Conservation (phyloP, 2,888 invertebrate genomes). For the Onchidella celtica region DNA sequence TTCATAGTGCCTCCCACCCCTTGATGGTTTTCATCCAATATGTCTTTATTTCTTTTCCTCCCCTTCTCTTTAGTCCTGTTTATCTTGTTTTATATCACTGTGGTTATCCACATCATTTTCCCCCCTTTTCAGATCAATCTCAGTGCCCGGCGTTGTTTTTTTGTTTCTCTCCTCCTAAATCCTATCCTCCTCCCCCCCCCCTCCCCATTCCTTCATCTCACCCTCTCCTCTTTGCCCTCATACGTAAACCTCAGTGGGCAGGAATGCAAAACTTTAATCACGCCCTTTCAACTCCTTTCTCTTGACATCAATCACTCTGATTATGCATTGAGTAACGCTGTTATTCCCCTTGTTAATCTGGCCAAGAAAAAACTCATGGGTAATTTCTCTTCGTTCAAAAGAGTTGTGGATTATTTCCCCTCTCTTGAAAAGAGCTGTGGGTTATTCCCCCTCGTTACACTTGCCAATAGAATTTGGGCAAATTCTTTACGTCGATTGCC, state of each 20-base stretch:
- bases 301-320: no score
- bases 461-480: no score
- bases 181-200: background rate
- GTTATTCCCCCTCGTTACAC: no score
- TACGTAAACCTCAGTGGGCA: background rate
- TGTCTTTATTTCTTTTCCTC: background rate
- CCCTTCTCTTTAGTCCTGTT: background rate
- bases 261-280: no score
- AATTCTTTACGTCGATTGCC: no score
- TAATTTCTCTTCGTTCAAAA: no score
- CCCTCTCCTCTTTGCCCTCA: background rate
- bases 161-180: background rate
- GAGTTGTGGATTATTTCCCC: no score
- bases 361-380: no score
- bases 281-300: no score
- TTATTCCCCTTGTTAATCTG: no score
- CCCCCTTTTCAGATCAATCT: background rate
- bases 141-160: background rate
- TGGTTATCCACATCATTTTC: background rate
- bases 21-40: background rate
- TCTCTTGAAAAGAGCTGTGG: no score
- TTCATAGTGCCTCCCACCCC: background rate
- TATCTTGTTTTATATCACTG: background rate
- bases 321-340: no score
- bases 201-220: background rate